phyloP scores from a whole-genome alignment of 2,797 vertebrate genomes.

The Sebastes trivittatus region DNA sequence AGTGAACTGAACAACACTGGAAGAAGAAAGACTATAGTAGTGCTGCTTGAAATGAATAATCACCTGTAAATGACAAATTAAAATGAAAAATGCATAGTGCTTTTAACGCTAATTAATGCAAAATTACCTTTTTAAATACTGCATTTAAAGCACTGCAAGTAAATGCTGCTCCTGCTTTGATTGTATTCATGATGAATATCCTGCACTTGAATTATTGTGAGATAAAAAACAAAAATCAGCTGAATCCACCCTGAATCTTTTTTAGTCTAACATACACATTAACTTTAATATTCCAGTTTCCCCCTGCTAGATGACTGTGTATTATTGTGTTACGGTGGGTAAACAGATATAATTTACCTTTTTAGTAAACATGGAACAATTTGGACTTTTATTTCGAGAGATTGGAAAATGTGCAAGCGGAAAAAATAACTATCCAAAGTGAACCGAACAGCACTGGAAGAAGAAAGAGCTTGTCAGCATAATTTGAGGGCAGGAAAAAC shows the following conservation, averaged over 20 bases:
- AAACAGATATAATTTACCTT: constrained; percentile 5
- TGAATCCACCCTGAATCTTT: background rate
- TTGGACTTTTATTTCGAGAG: constrained; percentile 42
- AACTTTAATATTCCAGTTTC: background rate
- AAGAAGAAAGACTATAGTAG: constrained; percentile 34
- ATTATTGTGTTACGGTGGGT: background rate
- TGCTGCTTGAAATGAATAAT: background rate
- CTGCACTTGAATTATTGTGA: background rate
- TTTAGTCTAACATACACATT: background rate
- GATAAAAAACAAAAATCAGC: background rate
- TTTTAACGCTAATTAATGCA: constrained; percentile 19
- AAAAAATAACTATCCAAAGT: constrained; percentile 62
- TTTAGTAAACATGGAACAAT: constrained; percentile 31
- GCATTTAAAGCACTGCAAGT: background rate
- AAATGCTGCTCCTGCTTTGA: background rate
- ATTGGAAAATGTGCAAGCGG: constrained; percentile 52
- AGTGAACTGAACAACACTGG: constrained; percentile 60
- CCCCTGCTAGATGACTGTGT: background rate
- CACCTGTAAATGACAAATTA: background rate
- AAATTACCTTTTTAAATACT: constrained; percentile 9
- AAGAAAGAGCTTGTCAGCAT: constrained; percentile 73
- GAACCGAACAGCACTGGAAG: constrained; percentile 58
- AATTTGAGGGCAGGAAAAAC: constrained; percentile 79
- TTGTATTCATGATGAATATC: background rate
- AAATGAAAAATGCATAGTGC: background rate